These are phyloP conservation scores for Lampris incognitus DNA, from an alignment of 2,113 vertebrate species.

Conservation along the genomic window DNA sequence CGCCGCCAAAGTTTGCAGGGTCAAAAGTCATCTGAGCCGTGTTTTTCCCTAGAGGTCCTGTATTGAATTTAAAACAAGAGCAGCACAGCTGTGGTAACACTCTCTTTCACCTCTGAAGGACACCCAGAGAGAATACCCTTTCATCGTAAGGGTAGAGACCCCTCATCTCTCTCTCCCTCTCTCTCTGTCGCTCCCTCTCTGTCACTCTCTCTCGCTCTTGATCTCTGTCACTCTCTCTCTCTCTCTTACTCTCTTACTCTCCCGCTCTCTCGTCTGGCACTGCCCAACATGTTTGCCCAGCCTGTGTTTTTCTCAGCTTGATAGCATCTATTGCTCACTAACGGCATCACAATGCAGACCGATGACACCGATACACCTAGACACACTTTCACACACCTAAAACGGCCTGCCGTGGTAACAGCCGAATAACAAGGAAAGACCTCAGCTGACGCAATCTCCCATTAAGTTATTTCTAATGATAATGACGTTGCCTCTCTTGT, in stretches of 20 bases:
- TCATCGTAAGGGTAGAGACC: constrained; percentile 74
- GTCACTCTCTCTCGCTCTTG: constrained; percentile 16
- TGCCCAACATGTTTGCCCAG: background rate
- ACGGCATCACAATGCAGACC: constrained; percentile 13
- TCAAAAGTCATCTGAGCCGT: constrained; percentile 70
- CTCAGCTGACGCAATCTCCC: constrained; percentile 2
- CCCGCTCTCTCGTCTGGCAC: constrained; percentile 26
- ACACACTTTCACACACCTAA: background rate
- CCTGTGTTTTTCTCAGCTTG: background rate
- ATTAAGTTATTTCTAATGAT: constrained; percentile 20
- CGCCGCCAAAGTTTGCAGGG: constrained; percentile 69
- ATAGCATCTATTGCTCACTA: constrained; percentile 4
- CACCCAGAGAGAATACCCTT: constrained; percentile 69
- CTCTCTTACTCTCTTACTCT: constrained; percentile 18
- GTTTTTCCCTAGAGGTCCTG: constrained; percentile 69
- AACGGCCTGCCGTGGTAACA: background rate
- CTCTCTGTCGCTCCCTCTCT: constrained; percentile 15
- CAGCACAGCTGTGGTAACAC: constrained; percentile 79
- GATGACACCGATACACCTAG: constrained; percentile 23
- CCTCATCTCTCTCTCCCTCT: constrained; percentile 35
- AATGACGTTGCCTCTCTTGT: background rate
- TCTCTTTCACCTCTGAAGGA: constrained; percentile 71
- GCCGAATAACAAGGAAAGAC: background rate
- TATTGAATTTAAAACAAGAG: constrained; percentile 78
- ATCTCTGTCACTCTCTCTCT: constrained; percentile 17